Conservation (phyloP, 2,888 invertebrate species). For the Hemistola chrysoprasaria region DNA sequence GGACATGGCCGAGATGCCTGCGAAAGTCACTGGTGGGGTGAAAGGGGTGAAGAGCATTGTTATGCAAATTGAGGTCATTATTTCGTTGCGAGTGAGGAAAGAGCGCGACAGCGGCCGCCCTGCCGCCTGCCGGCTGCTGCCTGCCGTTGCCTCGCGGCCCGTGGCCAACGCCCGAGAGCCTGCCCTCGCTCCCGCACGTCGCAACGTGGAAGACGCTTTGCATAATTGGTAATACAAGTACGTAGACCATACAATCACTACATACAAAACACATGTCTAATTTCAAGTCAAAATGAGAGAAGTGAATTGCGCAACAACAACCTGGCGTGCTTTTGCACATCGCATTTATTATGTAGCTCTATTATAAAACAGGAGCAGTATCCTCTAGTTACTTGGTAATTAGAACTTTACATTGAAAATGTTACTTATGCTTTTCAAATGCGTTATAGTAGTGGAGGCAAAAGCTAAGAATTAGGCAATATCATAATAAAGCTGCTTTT, state of each 20-base stretch:
- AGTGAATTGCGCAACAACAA: too few species aligned
- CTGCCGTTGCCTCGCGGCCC: constrained; percentile 37
- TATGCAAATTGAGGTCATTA: constrained; percentile 82
- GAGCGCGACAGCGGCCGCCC: constrained; percentile 73
- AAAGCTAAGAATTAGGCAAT: constrained; percentile 12
- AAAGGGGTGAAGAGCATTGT: constrained; percentile 81
- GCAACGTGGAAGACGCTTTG: constrained; percentile 75
- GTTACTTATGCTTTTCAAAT: background rate
- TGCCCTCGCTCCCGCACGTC: constrained; percentile 53
- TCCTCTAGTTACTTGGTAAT: too few species aligned
- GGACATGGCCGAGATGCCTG: constrained; percentile 66
- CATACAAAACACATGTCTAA: constrained; percentile 12
- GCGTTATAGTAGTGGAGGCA: constrained; percentile 1
- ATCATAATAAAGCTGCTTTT: constrained; percentile 23
- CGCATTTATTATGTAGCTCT: too few species aligned
- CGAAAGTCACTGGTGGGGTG: constrained; percentile 75
- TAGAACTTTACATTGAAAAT: too few species aligned
- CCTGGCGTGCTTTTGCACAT: too few species aligned
- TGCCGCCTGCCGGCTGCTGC: constrained; percentile 39
- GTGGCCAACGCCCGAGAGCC: constrained; percentile 34
- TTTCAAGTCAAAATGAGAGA: constrained; percentile 1
- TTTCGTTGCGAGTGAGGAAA: constrained; percentile 80
- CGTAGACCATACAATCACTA: constrained; percentile 18
- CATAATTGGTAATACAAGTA: constrained; percentile 80
- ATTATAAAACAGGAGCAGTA: too few species aligned